Evolutionary conservation across 2,888 invertebrate genomes (phyloP), one percentile per base, ranked within the genome.

Genomic region (Rhagium mordax): DNA sequence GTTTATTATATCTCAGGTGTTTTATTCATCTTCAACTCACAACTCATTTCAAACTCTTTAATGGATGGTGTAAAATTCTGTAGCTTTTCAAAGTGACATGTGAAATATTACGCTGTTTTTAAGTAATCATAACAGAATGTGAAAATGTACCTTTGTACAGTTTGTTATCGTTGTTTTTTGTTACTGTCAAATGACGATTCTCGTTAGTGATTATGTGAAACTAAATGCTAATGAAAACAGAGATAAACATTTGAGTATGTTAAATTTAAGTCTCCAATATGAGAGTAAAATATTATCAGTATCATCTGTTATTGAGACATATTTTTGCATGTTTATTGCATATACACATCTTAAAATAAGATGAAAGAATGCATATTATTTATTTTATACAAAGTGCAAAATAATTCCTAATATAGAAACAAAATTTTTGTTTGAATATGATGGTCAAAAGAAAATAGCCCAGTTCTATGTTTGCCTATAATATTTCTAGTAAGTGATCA

Each of bases 161-260:
- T 24, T n/a, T n/a, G 49, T 16, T 20, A n/a, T 29, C 33, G 51
- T 27, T 3, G 13, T 64, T 71, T 62, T 71, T 67, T 62, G 8
- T 53, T 18, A 15, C 21, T 51, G 49, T 60, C 47, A 72, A 62
- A 67, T 68, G 66, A 72, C 47, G 27, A 62, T 57, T 33, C 62
- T 70, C 72, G 49, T 72, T 68, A 68, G 41, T 57, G 51, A 67
- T 61, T 60, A 29, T 41, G 27, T 24, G 8, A 16, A 24, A 51
- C 16, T 49, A 64, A 79, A 76, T 77, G 78, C 76, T 79, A 81
- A 80, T 78, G 76, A 79, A 79, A 81, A 41, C n/a, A 41, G 13
- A 41, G n/a, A n/a, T 41, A 41, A 41, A n/a, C n/a, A 41, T n/a
- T n/a, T 41, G 13, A 41, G n/a, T 41, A 15, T n/a, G 41, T n/a